These are phyloP conservation scores for Lasius fuliginosus DNA, from an alignment of 2,888 invertebrate genomes.

Conservation along the genomic window DNA sequence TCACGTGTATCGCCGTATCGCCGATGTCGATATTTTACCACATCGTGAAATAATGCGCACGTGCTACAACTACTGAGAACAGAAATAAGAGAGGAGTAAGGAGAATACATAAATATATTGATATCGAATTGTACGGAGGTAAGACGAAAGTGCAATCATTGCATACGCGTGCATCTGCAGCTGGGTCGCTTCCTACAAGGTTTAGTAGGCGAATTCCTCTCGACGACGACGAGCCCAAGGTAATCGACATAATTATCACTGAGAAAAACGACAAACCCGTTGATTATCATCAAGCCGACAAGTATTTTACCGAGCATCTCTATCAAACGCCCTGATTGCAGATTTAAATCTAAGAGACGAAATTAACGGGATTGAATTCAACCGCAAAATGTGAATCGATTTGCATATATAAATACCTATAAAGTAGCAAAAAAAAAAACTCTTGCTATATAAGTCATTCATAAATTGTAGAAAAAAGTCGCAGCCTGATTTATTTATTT, in stretches of 20 bases:
- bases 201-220: slow-evolving; percentile 54
- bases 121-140: slow-evolving; percentile 44
- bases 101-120: slow-evolving; percentile 60
- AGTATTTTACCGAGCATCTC: not conserved
- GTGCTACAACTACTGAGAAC: slow-evolving; percentile 51
- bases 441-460: not conserved
- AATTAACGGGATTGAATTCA: not conserved
- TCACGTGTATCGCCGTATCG: too few species aligned
- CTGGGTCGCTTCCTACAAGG: slow-evolving; percentile 57
- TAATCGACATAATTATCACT: slow-evolving; percentile 25
- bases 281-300: slow-evolving; percentile 36
- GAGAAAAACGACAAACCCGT: slow-evolving; percentile 21
- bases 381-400: not conserved
- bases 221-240: slow-evolving; percentile 28
- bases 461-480: not conserved
- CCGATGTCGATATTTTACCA: not conserved
- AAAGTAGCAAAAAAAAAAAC: not conserved
- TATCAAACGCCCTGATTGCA: not conserved
- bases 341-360: slow-evolving; percentile 18
- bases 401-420: not conserved
- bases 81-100: slow-evolving; percentile 55
- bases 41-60: slow-evolving; percentile 54
- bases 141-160: slow-evolving; percentile 66
- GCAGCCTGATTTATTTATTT: not conserved
- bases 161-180: slow-evolving; percentile 65